A percentile compares a stretch with the other conserved stretches of the same genome.
These are phyloP conservation scores for Eurystomus glaucurus DNA, from an alignment of 2,797 vertebrate species.

Conservation along the genomic window DNA sequence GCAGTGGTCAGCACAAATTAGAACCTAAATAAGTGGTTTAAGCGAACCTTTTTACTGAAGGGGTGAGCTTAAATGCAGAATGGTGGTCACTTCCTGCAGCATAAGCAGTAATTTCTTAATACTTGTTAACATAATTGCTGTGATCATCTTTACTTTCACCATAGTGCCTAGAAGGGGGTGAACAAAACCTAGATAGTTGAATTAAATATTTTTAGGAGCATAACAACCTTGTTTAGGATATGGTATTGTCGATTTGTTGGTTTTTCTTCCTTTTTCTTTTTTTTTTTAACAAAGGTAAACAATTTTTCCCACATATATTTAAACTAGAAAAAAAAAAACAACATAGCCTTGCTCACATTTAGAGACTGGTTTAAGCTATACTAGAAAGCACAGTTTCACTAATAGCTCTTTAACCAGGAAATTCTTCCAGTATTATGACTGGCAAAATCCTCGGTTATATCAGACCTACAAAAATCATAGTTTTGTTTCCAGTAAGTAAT, in stretches of 20 bases:
- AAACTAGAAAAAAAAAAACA: not conserved
- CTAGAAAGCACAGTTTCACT: not conserved
- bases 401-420: not conserved
- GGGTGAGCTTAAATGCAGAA: not conserved
- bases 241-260: not conserved
- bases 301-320: not conserved
- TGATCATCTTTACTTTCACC: not conserved
- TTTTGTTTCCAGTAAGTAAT: not conserved
- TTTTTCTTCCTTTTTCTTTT: not conserved
- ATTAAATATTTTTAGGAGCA: not conserved
- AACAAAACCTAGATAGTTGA: not conserved
- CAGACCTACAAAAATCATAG: not conserved
- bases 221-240: not conserved
- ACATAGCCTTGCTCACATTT: rapidly evolving
- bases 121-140: not conserved
- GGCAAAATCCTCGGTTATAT: not conserved
- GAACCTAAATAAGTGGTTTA: not conserved
- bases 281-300: not conserved
- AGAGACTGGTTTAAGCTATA: not conserved
- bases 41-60: not conserved
- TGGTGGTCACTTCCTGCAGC: not conserved
- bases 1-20: not conserved
- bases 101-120: conserved; percentile 5
- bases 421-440: not conserved
- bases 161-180: not conserved